A percentile compares a stretch with the other conserved stretches of the same genome.
phyloP scores from a whole-genome alignment of 2,888 invertebrate genomes.

The Leptinotarsa peninsularis region DNA sequence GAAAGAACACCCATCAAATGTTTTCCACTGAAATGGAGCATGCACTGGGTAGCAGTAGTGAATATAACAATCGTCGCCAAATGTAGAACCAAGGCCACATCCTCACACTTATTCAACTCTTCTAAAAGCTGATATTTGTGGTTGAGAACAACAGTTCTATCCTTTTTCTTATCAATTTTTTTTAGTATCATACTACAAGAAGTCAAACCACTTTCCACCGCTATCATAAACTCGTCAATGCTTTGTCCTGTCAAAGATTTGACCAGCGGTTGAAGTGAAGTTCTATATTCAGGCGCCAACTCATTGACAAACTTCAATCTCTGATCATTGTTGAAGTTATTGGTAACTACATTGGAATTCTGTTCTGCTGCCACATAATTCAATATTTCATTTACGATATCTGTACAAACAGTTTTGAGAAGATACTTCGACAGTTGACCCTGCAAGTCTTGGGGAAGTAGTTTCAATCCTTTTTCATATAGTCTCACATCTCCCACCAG shows the following conservation, averaged over 20 bases:
- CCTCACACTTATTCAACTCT: conserved; percentile 79
- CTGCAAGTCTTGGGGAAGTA: conserved; percentile 79
- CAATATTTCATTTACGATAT: conserved; percentile 83
- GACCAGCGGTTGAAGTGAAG: conserved; percentile 75
- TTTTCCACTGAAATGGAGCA: conserved; percentile 93
- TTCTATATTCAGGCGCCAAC: conserved; percentile 76
- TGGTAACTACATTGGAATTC: conserved; percentile 72
- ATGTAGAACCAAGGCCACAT: conserved; percentile 84
- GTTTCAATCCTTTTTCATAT: conserved; percentile 80
- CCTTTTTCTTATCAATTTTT: conserved; percentile 91
- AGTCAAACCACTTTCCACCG: conserved; percentile 79
- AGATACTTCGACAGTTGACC: conserved; percentile 82
- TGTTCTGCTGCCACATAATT: conserved; percentile 83
- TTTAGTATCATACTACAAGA: conserved; percentile 84
- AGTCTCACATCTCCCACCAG: conserved; percentile 80
- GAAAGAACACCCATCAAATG: conserved; percentile 86
- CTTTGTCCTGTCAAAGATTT: conserved; percentile 76
- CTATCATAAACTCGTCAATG: conserved; percentile 83
- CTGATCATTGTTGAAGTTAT: conserved; percentile 75
- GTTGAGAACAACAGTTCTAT: conserved; percentile 79
- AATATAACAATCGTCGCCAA: conserved; percentile 83
- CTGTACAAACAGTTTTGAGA: conserved; percentile 85
- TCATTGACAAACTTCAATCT: conserved; percentile 79
- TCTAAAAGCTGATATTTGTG: conserved; percentile 86
- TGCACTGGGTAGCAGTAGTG: conserved; percentile 81